Conservation (phyloP, 2,888 invertebrate species). For the Mactromeris polynyma region DNA sequence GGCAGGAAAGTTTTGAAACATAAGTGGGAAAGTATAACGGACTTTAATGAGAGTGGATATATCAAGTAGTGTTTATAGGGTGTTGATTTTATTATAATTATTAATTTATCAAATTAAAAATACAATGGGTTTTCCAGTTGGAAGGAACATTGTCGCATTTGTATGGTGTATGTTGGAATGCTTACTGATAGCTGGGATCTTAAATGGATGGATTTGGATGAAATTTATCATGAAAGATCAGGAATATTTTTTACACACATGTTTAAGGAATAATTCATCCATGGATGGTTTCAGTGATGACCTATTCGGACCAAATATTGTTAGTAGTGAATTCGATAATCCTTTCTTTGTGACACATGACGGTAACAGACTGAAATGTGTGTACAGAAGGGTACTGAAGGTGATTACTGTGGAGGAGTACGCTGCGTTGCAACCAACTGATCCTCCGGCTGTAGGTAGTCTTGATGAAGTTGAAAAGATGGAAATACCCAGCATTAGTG, state of each 20-base stretch:
- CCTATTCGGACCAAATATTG: neutral
- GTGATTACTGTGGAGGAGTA: conserved; percentile 37
- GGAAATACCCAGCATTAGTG: neutral
- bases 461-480: neutral
- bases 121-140: conserved; percentile 63
- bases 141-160: conserved; percentile 72
- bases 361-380: conserved; percentile 35
- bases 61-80: too few relatives aligned
- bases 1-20: too few relatives aligned
- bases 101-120: neutral
- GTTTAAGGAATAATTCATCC: conserved; percentile 40
- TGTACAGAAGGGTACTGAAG: conserved; percentile 21
- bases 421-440: neutral
- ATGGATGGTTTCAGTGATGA: neutral
- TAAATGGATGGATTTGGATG: conserved; percentile 82
- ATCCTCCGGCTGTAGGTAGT: neutral
- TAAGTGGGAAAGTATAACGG: too few relatives aligned
- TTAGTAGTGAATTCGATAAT: neutral
- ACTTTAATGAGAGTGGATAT: too few relatives aligned
- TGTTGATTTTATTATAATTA: too few relatives aligned
- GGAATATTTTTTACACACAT: conserved; percentile 73
- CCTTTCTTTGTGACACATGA: neutral
- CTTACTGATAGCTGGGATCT: conserved; percentile 78
- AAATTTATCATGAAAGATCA: conserved; percentile 74
- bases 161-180: conserved; percentile 80